These are phyloP conservation scores for Vanessa tameamea DNA, from an alignment of 1,140 invertebrate species.

Conservation along the genomic window DNA sequence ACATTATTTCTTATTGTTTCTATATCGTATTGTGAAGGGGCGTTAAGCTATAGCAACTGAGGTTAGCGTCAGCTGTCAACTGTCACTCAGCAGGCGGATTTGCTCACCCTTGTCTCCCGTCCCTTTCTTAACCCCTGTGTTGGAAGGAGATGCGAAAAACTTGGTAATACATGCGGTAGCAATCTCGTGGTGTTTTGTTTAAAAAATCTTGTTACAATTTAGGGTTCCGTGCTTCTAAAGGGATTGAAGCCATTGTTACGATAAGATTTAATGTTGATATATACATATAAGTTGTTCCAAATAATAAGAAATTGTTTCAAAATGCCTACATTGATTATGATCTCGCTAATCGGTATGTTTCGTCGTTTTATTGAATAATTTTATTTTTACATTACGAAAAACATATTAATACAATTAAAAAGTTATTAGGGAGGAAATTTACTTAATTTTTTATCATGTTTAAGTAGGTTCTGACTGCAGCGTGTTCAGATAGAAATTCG, in stretches of 20 bases:
- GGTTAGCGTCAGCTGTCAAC: constrained; percentile 52
- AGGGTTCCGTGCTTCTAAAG: constrained; percentile 4
- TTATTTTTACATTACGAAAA: no score
- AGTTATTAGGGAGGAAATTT: no score
- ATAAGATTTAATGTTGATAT: no score
- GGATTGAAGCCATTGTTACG: not conserved
- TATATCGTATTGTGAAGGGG: not conserved
- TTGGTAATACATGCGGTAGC: constrained; percentile 19
- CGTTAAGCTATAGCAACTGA: constrained; percentile 13
- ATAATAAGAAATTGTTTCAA: no score
- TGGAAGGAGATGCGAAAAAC: constrained; percentile 16
- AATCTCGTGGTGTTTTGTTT: constrained; percentile 25
- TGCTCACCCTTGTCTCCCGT: constrained; percentile 40
- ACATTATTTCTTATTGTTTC: not conserved
- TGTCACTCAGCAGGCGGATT: constrained; percentile 63
- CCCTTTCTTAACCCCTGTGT: constrained; percentile 21
- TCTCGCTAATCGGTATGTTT: no score
- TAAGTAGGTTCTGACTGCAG: no score
- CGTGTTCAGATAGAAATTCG: no score
- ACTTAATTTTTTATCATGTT: no score
- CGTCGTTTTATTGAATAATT: no score
- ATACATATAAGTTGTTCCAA: no score
- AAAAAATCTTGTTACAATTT: constrained; percentile 30
- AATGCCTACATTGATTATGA: no score
- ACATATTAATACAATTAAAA: no score